Base-by-base conservation (phyloP, 2,113 vertebrate species). In the Trochalopteron elliotii region DNA sequence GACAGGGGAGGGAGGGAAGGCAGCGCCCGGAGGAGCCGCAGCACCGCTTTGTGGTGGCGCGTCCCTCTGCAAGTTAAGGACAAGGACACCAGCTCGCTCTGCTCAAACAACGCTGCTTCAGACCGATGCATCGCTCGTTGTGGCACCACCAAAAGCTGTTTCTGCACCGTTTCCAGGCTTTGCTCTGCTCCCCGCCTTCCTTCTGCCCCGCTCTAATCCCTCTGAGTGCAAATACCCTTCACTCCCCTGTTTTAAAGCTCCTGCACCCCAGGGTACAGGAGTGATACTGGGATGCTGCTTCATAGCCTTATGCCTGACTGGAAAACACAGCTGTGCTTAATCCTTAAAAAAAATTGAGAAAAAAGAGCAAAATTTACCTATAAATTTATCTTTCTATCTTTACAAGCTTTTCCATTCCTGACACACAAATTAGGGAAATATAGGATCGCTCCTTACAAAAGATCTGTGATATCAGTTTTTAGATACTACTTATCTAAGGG, bases 121-220 rank as follows among this genome's bases (percentile, higher is more conserved):
- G 14, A 28, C 9, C 3, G 0, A 5, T 5, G 27, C 64, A 15
- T 31, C 9, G 3, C 25, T 40, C 10, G 2, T 7, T 8, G 37
- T 11, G 45, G 45, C 47, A 6, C 30, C 57, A 23, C 49, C 9
- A 25, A 86, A 61, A 94, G 31, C 22, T 31, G 16, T 24, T 88
- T 65, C 14, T 28, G 12, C 55, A 7, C 10, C 2, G 1, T 35
- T 69, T 15, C 37, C 30, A 76, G 69, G 18, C 60, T 83, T 70
- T 47, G 39, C 23, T 81, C 27, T 44, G 17, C 47, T 60, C 25
- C 9, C 3, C 35, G 42, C 27, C 20, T 9, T 16, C 12, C 30
- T 31, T 27, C 4, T 7, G 3, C 8, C 4, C 12, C 5, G 21
- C 28, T 57, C 87, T 30, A 27, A 47, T n/a, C 19, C 16, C 28